Conservation (phyloP, 1,140 invertebrate genomes). For the Neotoxoptera formosana region DNA sequence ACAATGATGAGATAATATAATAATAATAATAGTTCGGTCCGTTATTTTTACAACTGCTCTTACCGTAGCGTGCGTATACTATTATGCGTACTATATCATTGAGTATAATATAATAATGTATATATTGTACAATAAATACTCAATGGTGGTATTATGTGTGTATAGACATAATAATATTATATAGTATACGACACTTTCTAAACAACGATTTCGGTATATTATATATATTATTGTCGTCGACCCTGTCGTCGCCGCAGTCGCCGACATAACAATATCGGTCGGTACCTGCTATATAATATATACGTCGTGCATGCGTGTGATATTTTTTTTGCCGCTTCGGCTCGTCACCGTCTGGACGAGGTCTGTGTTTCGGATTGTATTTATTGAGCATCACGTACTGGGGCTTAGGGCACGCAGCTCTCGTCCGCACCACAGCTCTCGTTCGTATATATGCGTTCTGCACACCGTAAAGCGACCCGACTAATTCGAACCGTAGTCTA, state of each 20-base stretch:
- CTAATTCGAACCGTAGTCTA: background rate
- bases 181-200: background rate
- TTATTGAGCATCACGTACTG: background rate
- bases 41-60: background rate
- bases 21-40: background rate
- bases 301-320: background rate
- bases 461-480: background rate
- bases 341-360: background rate
- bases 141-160: background rate
- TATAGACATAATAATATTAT: background rate
- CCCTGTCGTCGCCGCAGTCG: background rate
- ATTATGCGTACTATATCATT: background rate
- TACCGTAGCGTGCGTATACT: background rate
- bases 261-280: background rate
- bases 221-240: background rate
- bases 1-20: background rate
- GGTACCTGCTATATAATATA: no score
- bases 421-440: background rate
- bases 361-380: constrained; percentile 11
- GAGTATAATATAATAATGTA: no score
- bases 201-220: background rate
- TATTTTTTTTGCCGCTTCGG: background rate
- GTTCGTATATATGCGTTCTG: background rate
- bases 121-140: no score
- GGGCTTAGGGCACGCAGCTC: background rate